Conservation (phyloP, 2,113 vertebrate genomes). For the Dipodomys merriami region DNA sequence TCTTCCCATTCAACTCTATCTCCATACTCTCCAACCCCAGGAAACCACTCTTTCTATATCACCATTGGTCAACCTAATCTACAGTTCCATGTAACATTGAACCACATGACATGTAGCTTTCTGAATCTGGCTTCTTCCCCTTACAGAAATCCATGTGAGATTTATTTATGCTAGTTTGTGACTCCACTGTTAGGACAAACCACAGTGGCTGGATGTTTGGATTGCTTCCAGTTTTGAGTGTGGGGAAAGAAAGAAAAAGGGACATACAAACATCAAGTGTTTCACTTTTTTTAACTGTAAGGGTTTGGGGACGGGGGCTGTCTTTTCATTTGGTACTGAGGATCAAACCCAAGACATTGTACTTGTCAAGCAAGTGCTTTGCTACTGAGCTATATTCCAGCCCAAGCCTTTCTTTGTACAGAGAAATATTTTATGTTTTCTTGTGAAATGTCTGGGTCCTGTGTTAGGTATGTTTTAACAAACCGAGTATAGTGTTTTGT, state of each 20-base stretch:
- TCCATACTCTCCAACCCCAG: neutral
- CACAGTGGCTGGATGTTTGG: neutral
- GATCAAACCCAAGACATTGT: too few relatives aligned
- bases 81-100: slow-evolving; percentile 5
- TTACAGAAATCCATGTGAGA: neutral
- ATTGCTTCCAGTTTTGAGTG: neutral
- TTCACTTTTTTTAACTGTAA: too few relatives aligned
- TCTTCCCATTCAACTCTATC: neutral
- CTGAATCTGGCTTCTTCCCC: neutral
- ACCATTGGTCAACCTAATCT: neutral
- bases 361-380: too few relatives aligned
- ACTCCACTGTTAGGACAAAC: neutral
- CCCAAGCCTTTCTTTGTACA: neutral
- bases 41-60: neutral
- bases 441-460: neutral
- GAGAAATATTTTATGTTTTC: slow-evolving; percentile 17
- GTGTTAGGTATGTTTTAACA: neutral
- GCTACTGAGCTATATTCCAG: too few relatives aligned
- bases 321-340: too few relatives aligned
- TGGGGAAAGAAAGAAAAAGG: neutral
- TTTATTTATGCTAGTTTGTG: neutral
- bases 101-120: neutral
- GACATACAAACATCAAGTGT: neutral
- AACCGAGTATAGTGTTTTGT: neutral
- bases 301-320: too few relatives aligned